Evolutionary conservation across 2,888 invertebrate species (phyloP).

Genomic region (Hermodice carunculata): DNA sequence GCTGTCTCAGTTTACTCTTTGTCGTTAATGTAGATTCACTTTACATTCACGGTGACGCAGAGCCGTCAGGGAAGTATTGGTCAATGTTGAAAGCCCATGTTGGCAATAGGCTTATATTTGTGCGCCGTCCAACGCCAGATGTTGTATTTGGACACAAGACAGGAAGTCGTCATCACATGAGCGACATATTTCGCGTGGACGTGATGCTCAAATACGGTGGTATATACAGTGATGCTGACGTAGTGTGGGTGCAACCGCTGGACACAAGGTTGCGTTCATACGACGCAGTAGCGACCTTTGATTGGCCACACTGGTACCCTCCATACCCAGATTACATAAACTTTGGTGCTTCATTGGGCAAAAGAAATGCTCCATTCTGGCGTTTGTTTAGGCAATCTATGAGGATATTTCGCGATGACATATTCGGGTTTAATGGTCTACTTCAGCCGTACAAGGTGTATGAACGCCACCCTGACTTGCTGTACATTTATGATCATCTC

Average conservation of each 20-base stretch:
- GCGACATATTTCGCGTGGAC: constrained; percentile 56
- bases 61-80: constrained; percentile 47
- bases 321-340: constrained; percentile 37
- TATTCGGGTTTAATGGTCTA: constrained; percentile 28
- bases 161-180: constrained; percentile 47
- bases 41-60: constrained; percentile 51
- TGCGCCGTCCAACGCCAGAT: neutral
- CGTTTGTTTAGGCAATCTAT: constrained; percentile 6
- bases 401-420: constrained; percentile 17
- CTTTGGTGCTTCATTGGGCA: constrained; percentile 47
- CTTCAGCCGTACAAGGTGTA: constrained; percentile 38
- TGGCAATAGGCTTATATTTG: constrained; percentile 19
- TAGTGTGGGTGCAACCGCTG: constrained; percentile 50
- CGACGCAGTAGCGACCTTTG: constrained; percentile 51
- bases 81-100: constrained; percentile 37
- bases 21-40: constrained; percentile 50
- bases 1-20: constrained; percentile 50
- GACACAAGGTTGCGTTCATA: constrained; percentile 33
- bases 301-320: constrained; percentile 46
- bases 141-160: constrained; percentile 35
- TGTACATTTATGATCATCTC: constrained; percentile 48
- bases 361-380: constrained; percentile 21
- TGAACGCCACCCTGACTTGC: constrained; percentile 52
- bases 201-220: constrained; percentile 59
- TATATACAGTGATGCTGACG: constrained; percentile 61